phyloP scores from a whole-genome alignment of 2,797 vertebrate species.

The Hydrolagus colliei region DNA sequence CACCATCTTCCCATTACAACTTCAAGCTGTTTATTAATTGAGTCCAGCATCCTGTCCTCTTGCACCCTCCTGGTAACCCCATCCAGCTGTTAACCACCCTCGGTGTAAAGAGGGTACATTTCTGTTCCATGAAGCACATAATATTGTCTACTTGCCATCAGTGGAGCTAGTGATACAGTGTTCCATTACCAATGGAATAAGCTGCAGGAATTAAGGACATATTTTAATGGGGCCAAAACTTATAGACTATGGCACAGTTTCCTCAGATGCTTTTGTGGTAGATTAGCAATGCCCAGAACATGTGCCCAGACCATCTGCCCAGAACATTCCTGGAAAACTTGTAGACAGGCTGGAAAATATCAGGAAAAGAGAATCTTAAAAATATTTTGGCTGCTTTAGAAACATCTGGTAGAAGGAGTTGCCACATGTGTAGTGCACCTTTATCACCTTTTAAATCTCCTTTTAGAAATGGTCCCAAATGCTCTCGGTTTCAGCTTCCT shows the following conservation, averaged over 20 bases:
- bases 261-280: no score
- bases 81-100: background rate
- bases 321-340: background rate
- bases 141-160: no score
- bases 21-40: background rate
- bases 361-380: background rate
- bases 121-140: no score
- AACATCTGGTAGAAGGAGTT: background rate
- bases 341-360: background rate
- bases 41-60: background rate
- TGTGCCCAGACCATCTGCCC: no score
- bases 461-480: background rate
- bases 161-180: no score
- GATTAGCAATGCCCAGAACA: no score
- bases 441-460: background rate
- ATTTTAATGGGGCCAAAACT: no score
- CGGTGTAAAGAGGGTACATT: background rate
- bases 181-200: no score
- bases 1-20: background rate
- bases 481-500: background rate
- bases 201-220: no score
- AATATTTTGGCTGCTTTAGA: background rate
- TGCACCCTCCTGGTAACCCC: background rate
- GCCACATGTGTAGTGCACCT: background rate
- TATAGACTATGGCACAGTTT: no score